phyloP scores from a whole-genome alignment of 2,797 vertebrate genomes.

The Cuculus canorus region DNA sequence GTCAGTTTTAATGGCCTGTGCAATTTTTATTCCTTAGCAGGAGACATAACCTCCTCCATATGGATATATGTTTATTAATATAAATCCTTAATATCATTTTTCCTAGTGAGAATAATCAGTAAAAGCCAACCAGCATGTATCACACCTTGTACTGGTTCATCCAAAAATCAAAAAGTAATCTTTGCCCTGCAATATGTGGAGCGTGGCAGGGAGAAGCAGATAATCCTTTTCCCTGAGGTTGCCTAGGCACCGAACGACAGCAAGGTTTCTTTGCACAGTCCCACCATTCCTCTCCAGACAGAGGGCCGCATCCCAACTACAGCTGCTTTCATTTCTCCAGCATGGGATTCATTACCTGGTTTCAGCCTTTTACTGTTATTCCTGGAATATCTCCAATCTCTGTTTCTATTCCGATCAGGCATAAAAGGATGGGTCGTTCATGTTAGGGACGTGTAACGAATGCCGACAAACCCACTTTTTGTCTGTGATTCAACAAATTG shows the following conservation, averaged over 20 bases:
- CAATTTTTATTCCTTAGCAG: conserved; percentile 55
- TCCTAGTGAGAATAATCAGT: conserved; percentile 12
- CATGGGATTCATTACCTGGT: background rate
- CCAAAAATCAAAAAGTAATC: background rate
- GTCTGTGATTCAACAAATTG: background rate
- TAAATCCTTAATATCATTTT: conserved; percentile 52
- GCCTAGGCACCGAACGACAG: background rate
- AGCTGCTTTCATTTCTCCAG: background rate
- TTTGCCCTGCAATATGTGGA: background rate
- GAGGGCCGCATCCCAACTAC: background rate
- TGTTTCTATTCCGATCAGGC: background rate
- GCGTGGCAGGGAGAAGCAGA: background rate
- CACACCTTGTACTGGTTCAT: background rate
- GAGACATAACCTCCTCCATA: conserved; percentile 49
- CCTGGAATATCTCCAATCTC: background rate
- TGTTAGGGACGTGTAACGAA: background rate
- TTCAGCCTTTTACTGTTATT: background rate
- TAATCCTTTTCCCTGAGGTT: background rate
- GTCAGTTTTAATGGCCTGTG: conserved; percentile 59
- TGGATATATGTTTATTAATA: conserved; percentile 65
- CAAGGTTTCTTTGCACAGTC: background rate
- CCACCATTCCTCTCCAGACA: background rate
- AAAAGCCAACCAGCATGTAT: background rate
- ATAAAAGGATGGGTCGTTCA: background rate
- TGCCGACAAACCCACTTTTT: background rate